Percentiles rank a stretch among this genome's conserved stretches.
phyloP scores from a whole-genome alignment of 2,797 vertebrate species.

The Rallus crepitans region DNA sequence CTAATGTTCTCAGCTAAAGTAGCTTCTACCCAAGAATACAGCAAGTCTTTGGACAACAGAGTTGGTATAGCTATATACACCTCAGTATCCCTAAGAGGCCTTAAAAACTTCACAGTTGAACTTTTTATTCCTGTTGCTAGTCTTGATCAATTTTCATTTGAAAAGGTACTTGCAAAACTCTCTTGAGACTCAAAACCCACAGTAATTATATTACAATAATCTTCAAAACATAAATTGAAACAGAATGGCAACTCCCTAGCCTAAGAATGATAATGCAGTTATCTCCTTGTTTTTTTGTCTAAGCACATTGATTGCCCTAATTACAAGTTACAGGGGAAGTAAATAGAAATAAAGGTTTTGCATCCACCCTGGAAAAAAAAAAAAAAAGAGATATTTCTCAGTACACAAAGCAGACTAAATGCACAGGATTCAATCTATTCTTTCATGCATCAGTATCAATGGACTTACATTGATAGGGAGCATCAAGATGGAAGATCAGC shows the following conservation, averaged over 20 bases:
- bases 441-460: not conserved
- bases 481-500: not conserved
- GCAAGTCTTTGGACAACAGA: not conserved
- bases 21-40: not conserved
- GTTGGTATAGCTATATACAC: not conserved
- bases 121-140: slow-evolving; percentile 18
- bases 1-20: not conserved
- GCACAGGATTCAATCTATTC: not conserved
- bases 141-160: slow-evolving; percentile 22
- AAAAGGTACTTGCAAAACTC: slow-evolving; percentile 39
- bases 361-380: not conserved
- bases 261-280: slow-evolving; percentile 3
- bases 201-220: slow-evolving; percentile 36
- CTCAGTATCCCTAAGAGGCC: not conserved
- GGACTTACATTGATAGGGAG: not conserved
- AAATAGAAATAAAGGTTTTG: slow-evolving; percentile 34
- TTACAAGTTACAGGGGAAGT: not conserved
- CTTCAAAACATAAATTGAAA: slow-evolving; percentile 22
- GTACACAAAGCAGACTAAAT: not conserved
- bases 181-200: not conserved
- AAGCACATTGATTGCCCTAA: not conserved
- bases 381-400: not conserved
- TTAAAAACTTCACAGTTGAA: not conserved
- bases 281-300: slow-evolving; percentile 10
- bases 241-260: not conserved